These are phyloP conservation scores for Cossypha heuglini DNA, from an alignment of 2,797 vertebrate genomes.

Conservation along the genomic window DNA sequence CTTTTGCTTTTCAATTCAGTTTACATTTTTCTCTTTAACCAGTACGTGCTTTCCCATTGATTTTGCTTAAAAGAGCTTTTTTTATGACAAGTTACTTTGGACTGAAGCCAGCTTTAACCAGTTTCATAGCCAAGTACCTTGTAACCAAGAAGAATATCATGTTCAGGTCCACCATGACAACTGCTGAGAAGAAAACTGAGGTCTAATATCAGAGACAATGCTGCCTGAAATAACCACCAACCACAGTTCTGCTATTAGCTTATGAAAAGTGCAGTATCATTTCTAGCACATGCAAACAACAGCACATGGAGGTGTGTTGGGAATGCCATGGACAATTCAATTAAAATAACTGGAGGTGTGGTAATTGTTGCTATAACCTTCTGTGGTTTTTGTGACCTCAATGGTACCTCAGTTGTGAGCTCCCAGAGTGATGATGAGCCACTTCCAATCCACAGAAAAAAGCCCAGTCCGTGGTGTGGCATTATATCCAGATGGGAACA, in stretches of 20 bases:
- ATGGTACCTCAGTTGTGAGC: background rate
- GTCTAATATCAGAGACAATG: background rate
- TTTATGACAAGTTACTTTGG: background rate
- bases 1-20: background rate
- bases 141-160: background rate
- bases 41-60: background rate
- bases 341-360: background rate
- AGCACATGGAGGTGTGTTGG: background rate
- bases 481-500: background rate
- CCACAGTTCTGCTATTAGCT: background rate
- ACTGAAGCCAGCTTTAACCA: background rate
- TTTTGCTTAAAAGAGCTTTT: background rate
- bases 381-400: background rate
- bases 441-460: background rate
- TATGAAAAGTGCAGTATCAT: background rate
- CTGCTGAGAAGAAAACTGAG: background rate
- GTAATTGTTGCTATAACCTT: background rate
- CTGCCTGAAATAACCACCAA: background rate
- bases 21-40: background rate
- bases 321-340: background rate
- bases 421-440: background rate
- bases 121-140: background rate
- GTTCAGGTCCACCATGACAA: background rate
- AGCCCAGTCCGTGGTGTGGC: background rate
- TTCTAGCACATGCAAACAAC: background rate